Base-by-base conservation (phyloP, 2,797 vertebrate species). In the Natrix natrix region DNA sequence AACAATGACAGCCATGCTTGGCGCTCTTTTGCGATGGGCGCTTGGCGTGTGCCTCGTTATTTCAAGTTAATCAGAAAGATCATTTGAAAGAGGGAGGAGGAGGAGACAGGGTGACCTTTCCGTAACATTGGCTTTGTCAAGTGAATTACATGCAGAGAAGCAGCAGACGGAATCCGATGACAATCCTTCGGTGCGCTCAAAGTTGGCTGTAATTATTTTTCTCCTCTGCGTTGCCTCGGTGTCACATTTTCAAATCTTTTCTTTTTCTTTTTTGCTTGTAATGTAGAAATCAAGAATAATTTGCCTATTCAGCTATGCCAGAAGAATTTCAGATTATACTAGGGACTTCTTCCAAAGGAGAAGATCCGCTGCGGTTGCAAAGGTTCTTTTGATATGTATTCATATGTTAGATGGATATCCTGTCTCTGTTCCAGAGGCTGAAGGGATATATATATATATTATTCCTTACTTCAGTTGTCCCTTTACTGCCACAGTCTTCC, bases 151-250 rank as follows among this genome's bases (percentile, higher is more conserved):
- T 37, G 3, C 83, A 2, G 0, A 48, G 87, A 92, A 69, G 54
- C 48, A 54, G 69, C 90, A 8, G 20, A 86, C 5, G 37, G n/a
- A 59, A 61, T 66, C 78, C 37, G 37, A 24, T 43, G 83, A 91
- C 94, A 95, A 93, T 93, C 12, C 56, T 37, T n/a, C 69, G 87
- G 26, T 89, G 57, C 14, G 26, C 93, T 89, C 37, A 52, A 16
- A 57, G 59, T 13, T 37, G 66, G 0, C 78, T 57, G 48, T 37
- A 93, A 91, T 93, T 83, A n/a, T 92, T 94, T 93, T 92, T 66
- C 56, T 3, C 55, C 92, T 94, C 95, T 94, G 94, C 94, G 93
- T 96, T 91, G 26, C 2, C 2, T 13, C 56, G 93, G 91, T 37
- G 56, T 91, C 24, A 0, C 55, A 90, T 91, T 95, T 95, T 74